phyloP scores from a whole-genome alignment of 2,888 invertebrate species.

The Sminthurides aquaticus region DNA sequence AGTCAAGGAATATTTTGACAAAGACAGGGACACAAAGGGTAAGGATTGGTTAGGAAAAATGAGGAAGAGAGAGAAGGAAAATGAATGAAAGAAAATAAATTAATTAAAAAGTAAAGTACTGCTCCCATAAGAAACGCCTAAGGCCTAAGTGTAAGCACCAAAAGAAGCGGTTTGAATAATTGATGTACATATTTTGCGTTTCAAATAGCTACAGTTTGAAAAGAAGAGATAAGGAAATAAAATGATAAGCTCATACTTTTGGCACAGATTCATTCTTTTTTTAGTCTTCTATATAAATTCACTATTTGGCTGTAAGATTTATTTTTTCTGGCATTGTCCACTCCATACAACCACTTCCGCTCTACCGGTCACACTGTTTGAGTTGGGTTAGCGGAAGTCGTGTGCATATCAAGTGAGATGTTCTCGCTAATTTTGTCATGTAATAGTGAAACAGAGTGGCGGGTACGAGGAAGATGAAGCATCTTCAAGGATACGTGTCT shows the following conservation, averaged over 20 bases:
- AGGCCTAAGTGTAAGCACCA: not conserved
- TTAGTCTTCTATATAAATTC: no score
- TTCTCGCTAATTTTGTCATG: no score
- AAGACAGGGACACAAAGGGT: slow-evolving; percentile 44
- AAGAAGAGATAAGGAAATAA: not conserved
- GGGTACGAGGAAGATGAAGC: no score
- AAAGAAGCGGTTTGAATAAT: not conserved
- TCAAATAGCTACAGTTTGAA: not conserved
- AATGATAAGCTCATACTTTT: not conserved
- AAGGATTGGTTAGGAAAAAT: slow-evolving; percentile 9
- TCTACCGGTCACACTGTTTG: no score
- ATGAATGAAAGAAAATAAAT: not conserved
- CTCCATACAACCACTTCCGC: no score
- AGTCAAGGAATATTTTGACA: slow-evolving; percentile 42
- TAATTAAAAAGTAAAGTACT: not conserved
- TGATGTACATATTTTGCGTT: not conserved
- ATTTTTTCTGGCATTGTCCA: no score
- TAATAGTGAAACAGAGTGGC: no score
- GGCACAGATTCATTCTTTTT: not conserved
- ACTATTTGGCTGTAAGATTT: no score
- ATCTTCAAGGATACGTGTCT: no score
- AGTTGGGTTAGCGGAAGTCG: no score
- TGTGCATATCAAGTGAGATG: no score
- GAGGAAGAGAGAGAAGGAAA: not conserved
- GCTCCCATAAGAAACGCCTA: not conserved